These are phyloP conservation scores for Clupea harengus DNA, from an alignment of 2,113 vertebrate species.

Conservation along the genomic window DNA sequence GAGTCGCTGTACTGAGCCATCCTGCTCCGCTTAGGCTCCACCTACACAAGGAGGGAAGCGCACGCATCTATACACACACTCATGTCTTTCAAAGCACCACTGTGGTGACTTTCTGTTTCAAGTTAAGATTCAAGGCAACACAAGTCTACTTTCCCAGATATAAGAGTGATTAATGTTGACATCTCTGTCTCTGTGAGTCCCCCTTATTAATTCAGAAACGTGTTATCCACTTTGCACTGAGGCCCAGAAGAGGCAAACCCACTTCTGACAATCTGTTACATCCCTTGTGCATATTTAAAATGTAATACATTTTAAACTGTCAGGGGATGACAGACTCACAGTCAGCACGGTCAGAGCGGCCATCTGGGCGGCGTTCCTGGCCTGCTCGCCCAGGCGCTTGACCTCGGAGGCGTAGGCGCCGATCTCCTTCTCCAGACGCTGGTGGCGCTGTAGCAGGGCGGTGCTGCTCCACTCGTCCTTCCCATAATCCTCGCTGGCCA, in stretches of 20 bases:
- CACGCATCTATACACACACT: neutral
- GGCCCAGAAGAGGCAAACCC: neutral
- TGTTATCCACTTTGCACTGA: neutral
- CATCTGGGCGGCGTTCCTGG: constrained; percentile 63
- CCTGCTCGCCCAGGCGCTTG: constrained; percentile 73
- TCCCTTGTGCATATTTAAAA: too few species aligned
- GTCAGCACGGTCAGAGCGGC: constrained; percentile 32
- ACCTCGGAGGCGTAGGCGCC: constrained; percentile 73
- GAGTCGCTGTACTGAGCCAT: constrained; percentile 64
- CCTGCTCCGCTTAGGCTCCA: constrained; percentile 52
- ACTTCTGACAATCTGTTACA: neutral
- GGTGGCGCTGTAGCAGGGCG: constrained; percentile 74
- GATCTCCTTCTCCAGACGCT: constrained; percentile 74
- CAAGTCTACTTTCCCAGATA: too few species aligned
- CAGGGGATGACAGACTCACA: neutral
- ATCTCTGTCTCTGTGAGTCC: too few species aligned
- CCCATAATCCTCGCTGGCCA: constrained; percentile 72
- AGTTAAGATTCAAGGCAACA: too few species aligned
- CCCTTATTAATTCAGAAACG: too few species aligned
- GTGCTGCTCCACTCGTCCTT: constrained; percentile 72
- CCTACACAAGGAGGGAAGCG: constrained; percentile 49
- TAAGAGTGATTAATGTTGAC: too few species aligned
- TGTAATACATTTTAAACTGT: neutral
- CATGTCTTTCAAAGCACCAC: neutral
- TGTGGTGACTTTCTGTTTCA: too few species aligned